Evolutionary conservation across 2,797 vertebrate species (phyloP).

Genomic region (Rousettus madagascariensis): DNA sequence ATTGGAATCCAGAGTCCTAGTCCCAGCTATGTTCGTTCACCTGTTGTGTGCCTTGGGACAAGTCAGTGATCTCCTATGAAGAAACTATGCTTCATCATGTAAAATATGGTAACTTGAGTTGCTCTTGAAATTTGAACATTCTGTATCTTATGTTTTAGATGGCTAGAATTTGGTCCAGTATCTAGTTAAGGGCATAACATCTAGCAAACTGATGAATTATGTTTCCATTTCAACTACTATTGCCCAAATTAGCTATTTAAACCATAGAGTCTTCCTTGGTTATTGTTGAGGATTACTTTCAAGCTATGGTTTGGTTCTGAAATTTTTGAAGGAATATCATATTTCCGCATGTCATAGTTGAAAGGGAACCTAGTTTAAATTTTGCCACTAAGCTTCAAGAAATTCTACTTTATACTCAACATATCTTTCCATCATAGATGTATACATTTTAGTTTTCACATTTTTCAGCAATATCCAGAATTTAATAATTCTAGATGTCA

Average conservation of each 20-base stretch:
- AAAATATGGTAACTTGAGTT: neutral
- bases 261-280: neutral
- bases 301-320: neutral
- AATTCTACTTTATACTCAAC: conserved; percentile 7
- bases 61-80: neutral
- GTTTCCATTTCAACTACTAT: neutral
- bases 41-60: neutral
- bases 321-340: neutral
- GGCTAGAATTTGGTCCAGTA: neutral
- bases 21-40: neutral
- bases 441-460: neutral
- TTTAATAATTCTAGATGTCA: neutral
- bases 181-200: neutral
- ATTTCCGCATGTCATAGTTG: neutral
- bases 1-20: neutral
- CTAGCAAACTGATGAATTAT: neutral
- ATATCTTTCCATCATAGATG: neutral
- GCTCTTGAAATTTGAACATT: neutral
- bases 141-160: neutral
- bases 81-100: neutral
- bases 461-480: neutral
- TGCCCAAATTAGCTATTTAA: conserved; percentile 4
- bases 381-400: neutral
- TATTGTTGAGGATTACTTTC: neutral
- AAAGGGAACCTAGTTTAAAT: neutral